A percentile compares a stretch with the other conserved stretches of the same genome.
phyloP scores from a whole-genome alignment of 2,888 invertebrate genomes.

The Proisotoma minuta region DNA sequence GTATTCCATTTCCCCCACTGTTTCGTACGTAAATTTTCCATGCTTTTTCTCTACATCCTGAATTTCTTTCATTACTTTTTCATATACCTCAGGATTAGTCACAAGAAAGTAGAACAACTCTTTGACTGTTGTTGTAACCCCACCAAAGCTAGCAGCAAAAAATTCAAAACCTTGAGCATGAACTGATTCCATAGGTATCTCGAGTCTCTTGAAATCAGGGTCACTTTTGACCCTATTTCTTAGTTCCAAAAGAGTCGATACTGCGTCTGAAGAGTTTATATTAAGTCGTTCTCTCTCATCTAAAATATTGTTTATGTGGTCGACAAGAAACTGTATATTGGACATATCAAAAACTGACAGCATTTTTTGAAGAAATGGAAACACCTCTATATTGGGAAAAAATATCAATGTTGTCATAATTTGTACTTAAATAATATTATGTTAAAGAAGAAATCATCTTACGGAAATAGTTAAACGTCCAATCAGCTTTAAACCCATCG shows the following conservation, averaged over 20 bases:
- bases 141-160: conserved; percentile 15
- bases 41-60: conserved; percentile 19
- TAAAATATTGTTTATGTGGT: not conserved
- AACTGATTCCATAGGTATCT: conserved; percentile 23
- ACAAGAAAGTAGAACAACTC: conserved; percentile 26
- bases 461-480: conserved; percentile 7
- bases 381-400: conserved; percentile 24
- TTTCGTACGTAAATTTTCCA: conserved; percentile 27
- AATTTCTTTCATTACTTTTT: conserved; percentile 20
- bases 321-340: not conserved
- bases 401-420: not conserved
- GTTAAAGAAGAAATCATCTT: not conserved
- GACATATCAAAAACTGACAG: not conserved
- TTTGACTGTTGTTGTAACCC: conserved; percentile 16
- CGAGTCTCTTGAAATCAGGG: conserved; percentile 24
- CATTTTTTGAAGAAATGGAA: conserved; percentile 16
- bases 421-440: not conserved
- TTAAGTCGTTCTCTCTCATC: not conserved
- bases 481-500: not conserved
- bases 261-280: not conserved
- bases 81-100: conserved; percentile 10
- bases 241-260: conserved; percentile 16
- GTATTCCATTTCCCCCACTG: conserved; percentile 25
- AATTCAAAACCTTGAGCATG: conserved; percentile 24
- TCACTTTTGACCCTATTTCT: conserved; percentile 9